Percentiles rank a stretch among this genome's conserved stretches.
Evolutionary conservation across 2,888 invertebrate species (phyloP).

Genomic region (Leptarthrus brevirostris): DNA sequence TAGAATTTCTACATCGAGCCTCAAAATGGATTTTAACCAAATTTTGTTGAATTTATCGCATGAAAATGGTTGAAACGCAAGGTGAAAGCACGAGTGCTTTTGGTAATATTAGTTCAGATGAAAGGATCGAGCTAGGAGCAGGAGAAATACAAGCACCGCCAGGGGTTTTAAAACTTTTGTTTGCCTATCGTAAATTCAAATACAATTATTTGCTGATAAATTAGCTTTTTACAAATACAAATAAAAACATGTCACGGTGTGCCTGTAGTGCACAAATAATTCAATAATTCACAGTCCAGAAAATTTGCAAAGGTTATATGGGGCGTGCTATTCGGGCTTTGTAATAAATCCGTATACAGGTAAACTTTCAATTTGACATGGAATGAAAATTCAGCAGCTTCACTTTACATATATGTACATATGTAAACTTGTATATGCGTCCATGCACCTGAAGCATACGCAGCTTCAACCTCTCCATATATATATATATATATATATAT

Average conservation of each 20-base stretch:
- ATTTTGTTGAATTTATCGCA: slow-evolving; percentile 43
- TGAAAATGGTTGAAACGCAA: slow-evolving; percentile 18
- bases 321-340: slow-evolving; percentile 27
- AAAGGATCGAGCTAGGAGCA: not conserved
- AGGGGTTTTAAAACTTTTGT: slow-evolving; percentile 15
- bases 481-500: not conserved
- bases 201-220: slow-evolving; percentile 53
- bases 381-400: slow-evolving; percentile 23
- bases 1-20: slow-evolving; percentile 26
- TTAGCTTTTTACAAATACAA: slow-evolving; percentile 50
- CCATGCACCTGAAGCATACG: not conserved
- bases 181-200: slow-evolving; percentile 50
- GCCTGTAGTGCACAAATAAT: slow-evolving; percentile 37
- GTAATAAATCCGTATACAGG: slow-evolving; percentile 17
- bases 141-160: too few species aligned
- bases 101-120: not conserved
- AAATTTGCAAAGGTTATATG: slow-evolving; percentile 34
- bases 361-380: slow-evolving; percentile 19
- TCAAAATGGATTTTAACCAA: slow-evolving; percentile 37
- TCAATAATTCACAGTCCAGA: slow-evolving; percentile 47
- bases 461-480: not conserved
- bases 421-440: too few species aligned
- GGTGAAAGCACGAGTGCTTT: not conserved
- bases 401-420: slow-evolving; percentile 14
- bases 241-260: slow-evolving; percentile 45